Conservation (phyloP, 2,797 vertebrate species). For the Discoglossus pictus region DNA sequence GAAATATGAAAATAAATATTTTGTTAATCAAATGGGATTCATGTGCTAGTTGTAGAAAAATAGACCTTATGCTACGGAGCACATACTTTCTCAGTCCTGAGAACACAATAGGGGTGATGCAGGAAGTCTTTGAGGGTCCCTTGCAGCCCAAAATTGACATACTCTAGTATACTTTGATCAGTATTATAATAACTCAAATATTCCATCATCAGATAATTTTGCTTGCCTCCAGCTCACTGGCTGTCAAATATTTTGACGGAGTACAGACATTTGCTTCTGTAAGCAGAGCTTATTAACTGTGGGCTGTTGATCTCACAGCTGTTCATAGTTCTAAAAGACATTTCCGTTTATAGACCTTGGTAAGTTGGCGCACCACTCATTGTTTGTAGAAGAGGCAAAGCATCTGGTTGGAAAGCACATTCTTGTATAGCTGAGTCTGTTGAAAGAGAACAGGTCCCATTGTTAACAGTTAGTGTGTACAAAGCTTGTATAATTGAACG, state of each 20-base stretch:
- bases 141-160: too few species aligned
- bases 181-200: too few species aligned
- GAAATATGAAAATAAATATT: too few species aligned
- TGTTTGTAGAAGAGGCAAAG: neutral
- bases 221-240: too few species aligned
- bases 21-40: too few species aligned
- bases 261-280: constrained; percentile 12
- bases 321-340: neutral
- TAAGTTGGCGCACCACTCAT: neutral
- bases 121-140: too few species aligned
- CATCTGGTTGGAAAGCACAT: constrained; percentile 12
- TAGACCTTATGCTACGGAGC: too few species aligned
- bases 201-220: too few species aligned
- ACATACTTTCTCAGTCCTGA: too few species aligned
- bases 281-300: constrained; percentile 23
- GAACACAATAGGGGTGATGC: too few species aligned
- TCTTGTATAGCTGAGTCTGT: constrained; percentile 22
- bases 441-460: constrained; percentile 12
- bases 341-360: neutral
- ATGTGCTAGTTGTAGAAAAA: too few species aligned
- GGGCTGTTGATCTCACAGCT: constrained; percentile 19
- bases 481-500: constrained; percentile 20
- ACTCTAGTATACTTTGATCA: too few species aligned
- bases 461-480: neutral
- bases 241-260: constrained; percentile 14